Evolutionary conservation across 2,113 vertebrate genomes (phyloP).

Genomic region (Xiphophorus hellerii): DNA sequence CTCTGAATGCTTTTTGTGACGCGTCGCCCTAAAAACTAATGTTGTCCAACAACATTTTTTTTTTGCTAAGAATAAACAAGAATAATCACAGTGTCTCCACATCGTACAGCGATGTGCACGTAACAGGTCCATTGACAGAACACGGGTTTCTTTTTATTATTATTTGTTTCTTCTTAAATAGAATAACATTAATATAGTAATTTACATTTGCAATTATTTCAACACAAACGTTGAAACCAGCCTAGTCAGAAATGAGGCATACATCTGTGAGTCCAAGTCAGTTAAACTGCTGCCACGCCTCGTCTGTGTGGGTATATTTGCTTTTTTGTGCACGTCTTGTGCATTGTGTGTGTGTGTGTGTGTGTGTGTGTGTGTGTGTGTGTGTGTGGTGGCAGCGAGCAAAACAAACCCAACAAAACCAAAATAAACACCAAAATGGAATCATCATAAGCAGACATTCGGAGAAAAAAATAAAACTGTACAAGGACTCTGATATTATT

Average conservation of each 20-base stretch:
- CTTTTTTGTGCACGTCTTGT: conserved; percentile 21
- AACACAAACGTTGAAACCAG: conserved; percentile 54
- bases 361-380: conserved; percentile 32
- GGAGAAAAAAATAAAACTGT: conserved; percentile 56
- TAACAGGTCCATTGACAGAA: conserved; percentile 73
- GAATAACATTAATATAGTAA: conserved; percentile 68
- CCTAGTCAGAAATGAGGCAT: conserved; percentile 50
- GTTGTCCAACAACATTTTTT: conserved; percentile 63
- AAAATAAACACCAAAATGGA: conserved; percentile 61
- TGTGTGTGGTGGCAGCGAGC: conserved; percentile 39
- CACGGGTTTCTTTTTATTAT: conserved; percentile 38
- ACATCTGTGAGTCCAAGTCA: conserved; percentile 13
- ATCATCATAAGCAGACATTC: conserved; percentile 63
- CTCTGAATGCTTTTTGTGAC: conserved; percentile 20
- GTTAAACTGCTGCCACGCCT: conserved; percentile 43
- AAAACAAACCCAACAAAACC: conserved; percentile 38
- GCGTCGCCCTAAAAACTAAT: conserved; percentile 60
- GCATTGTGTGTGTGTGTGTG: conserved; percentile 27
- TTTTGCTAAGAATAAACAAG: conserved; percentile 55
- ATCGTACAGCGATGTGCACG: conserved; percentile 63
- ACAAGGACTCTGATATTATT: conserved; percentile 59
- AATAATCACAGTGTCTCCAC: conserved; percentile 78
- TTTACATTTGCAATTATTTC: conserved; percentile 61
- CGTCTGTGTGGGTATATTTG: conserved; percentile 1
- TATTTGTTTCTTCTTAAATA: conserved; percentile 75